phyloP scores from a whole-genome alignment of 2,113 vertebrate genomes.

The Leucosticte australis region DNA sequence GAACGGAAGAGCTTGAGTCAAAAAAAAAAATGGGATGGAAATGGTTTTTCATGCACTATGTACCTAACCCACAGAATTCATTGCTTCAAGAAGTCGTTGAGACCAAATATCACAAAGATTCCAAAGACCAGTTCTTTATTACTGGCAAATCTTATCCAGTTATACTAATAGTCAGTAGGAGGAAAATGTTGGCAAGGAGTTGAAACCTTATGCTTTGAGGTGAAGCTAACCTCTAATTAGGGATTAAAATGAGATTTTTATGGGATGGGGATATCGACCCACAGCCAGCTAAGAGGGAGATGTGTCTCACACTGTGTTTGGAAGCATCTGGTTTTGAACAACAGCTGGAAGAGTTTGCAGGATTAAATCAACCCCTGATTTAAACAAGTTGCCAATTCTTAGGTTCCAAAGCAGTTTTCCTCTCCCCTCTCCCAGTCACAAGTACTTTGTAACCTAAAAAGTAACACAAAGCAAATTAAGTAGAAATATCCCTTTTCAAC shows the following conservation, averaged over 20 bases:
- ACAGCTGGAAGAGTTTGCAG: neutral
- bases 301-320: neutral
- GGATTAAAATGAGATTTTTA: slow-evolving; percentile 16
- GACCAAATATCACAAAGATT: neutral
- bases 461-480: neutral
- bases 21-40: neutral
- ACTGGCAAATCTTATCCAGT: neutral
- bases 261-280: neutral
- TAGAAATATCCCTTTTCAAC: neutral
- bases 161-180: neutral
- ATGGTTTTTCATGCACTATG: neutral
- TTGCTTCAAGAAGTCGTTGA: neutral
- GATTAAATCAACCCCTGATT: neutral
- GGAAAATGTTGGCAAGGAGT: neutral
- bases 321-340: slow-evolving; percentile 40
- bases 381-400: neutral
- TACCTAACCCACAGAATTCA: neutral
- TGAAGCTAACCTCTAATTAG: neutral
- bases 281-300: neutral
- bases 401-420: neutral
- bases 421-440: neutral
- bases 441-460: neutral
- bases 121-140: neutral
- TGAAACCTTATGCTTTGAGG: neutral
- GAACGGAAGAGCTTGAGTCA: neutral